Base-by-base conservation (phyloP, 2,797 vertebrate species). In the Pristis pectinata region DNA sequence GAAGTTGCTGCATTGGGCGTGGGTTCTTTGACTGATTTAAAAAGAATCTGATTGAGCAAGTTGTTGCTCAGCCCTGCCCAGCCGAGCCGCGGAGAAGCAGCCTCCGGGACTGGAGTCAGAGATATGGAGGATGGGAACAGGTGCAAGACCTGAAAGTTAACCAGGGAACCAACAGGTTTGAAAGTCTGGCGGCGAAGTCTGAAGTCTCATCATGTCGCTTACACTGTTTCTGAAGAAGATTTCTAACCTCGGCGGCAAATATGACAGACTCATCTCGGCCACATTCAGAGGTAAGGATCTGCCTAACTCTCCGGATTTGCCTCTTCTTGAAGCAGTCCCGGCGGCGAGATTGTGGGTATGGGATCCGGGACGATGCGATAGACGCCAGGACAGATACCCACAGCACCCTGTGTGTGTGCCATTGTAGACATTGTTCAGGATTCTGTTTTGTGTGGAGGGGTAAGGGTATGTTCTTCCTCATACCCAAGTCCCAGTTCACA, bases 261-360 rank as follows among this genome's bases (percentile, higher is more conserved):
- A 97, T 0, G 98, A 98, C 96, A 96, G 98, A 94, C 98, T 98
- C 96, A 98, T 98, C 7, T 97, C 97, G 74, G 97, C 99, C 95
- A 95, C 96, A 95, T 99, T 99, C 96, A 97, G 98, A 97, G 98
- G 97, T 98, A 96, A 94, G 96, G 61, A 76, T 10, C 27, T 10
- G 41, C n/a, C 0, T 0, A 6, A 8, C 5, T 3, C 30, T 2
- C 30, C 27, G 0, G 19, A 19, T 30, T 27, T 9, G 3, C 24
- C 41, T 24, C 5, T 79, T 79, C n/a, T 67, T 11, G 1, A 1
- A 13, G 22, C 64, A 67, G 64, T 67, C 67, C 67, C 70, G 70
- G 3, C 70, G 27, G 10, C 11, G 10, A 59, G 83, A 13, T 9
- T 56, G 49, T 34, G 80, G 17, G 77, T 6, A 37, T 44, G 5